A percentile compares a stretch with the other conserved stretches of the same genome.
Conservation (phyloP, 2,797 vertebrate species). For the Crax fasciolata region DNA sequence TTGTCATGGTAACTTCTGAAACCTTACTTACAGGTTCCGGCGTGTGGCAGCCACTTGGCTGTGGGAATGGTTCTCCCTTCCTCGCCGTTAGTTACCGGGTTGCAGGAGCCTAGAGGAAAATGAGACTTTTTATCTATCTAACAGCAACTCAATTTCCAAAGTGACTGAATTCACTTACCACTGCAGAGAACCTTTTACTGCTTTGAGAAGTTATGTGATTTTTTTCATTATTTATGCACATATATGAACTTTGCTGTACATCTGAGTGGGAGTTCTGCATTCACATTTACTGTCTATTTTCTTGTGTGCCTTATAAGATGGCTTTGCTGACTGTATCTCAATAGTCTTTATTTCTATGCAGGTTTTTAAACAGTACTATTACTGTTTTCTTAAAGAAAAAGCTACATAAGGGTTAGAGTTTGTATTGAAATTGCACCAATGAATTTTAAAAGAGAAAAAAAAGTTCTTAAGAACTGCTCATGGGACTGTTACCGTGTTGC, state of each 20-base stretch:
- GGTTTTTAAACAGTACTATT: slow-evolving; percentile 84
- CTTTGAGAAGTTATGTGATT: slow-evolving; percentile 67
- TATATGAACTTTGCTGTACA: slow-evolving; percentile 86
- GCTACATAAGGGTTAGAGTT: slow-evolving; percentile 81
- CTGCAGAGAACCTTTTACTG: slow-evolving; percentile 71
- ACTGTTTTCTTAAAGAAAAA: slow-evolving; percentile 82
- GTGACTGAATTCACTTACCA: slow-evolving; percentile 59
- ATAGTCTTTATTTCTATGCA: slow-evolving; percentile 88
- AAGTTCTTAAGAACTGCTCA: slow-evolving; percentile 73
- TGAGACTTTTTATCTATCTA: accelerated
- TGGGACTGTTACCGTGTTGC: slow-evolving; percentile 82
- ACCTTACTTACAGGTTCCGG: accelerated
- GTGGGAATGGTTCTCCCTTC: accelerated
- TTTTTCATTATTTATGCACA: slow-evolving; percentile 82
- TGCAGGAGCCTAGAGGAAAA: accelerated
- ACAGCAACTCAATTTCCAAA: neutral
- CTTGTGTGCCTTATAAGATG: slow-evolving; percentile 89
- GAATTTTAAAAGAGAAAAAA: neutral
- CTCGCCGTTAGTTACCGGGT: accelerated
- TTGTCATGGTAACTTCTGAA: neutral
- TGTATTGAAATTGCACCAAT: slow-evolving; percentile 79
- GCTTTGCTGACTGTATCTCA: slow-evolving; percentile 89
- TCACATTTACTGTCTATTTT: slow-evolving; percentile 91
- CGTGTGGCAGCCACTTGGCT: neutral
- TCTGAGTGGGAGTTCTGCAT: slow-evolving; percentile 84